These are phyloP conservation scores for Xenopus borealis DNA, from an alignment of 2,113 vertebrate species.

Conservation along the genomic window DNA sequence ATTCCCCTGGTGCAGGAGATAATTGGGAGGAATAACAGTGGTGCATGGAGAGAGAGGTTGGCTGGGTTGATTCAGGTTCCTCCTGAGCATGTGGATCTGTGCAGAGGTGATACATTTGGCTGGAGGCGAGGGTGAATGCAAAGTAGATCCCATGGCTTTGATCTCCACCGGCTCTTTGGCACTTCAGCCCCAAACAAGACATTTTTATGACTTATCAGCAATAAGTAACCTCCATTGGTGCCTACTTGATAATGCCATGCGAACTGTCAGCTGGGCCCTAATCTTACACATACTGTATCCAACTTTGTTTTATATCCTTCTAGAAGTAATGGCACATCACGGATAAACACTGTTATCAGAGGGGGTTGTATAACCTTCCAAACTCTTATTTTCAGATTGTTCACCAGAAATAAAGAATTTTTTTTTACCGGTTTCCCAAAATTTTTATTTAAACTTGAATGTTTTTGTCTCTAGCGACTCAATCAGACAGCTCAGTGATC, in stretches of 20 bases:
- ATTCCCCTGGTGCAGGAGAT: not conserved
- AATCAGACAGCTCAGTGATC: no score
- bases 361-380: no score
- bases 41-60: no score
- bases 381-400: no score
- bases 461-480: no score
- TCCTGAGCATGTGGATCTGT: not conserved
- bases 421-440: no score
- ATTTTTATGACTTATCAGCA: constrained; percentile 6
- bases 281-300: no score
- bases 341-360: no score
- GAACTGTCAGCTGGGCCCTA: not conserved
- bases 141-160: constrained; percentile 17
- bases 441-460: no score
- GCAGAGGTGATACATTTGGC: constrained; percentile 15
- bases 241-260: not conserved
- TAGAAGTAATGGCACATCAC: no score
- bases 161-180: not conserved
- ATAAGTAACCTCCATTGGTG: not conserved
- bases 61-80: not conserved
- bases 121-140: constrained; percentile 14
- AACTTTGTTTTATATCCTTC: no score
- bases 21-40: not conserved
- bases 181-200: not conserved
- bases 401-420: no score